Base-by-base conservation (phyloP, 2,888 invertebrate genomes). In the Macropis europaea region DNA sequence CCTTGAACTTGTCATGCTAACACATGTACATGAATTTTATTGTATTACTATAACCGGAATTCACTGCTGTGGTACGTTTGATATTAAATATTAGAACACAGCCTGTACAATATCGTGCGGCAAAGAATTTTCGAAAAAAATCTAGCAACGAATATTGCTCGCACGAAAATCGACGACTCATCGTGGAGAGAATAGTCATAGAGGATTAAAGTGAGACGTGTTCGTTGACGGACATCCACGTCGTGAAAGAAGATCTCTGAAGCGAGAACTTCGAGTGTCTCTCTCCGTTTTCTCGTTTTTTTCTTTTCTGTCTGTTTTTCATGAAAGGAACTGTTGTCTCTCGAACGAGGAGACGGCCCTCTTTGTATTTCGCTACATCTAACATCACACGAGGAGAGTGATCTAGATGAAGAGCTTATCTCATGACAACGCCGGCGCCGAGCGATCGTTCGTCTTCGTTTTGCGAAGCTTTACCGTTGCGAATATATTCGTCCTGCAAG, bases 391-490 rank as follows among this genome's bases (percentile, higher is more conserved):
- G 57, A 63, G 47, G 54, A 59, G 38, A 56, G 45, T 68, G 52
- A 74, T 75, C 72, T 81, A 81, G 56, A 66, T 61, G 68, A 77
- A 74, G 43, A 73, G 63, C 48, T 77, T 79, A 56, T 82, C 83
- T 87, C 86, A 90, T 87, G 87, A 89, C 71, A 90, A 82, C 32
- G 95, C 93, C 81, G 96, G 96, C 83, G 95, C 95, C 81, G 96
- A 95, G 85, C 96, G 94, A 91, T 96, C 96, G 90, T 96, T 95
- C 88, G 96, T 95, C 92, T 95, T 94, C 86, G 95, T 94, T 92
- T 96, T 96, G 90, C 96, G 93, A 90, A 96, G 93, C 92, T 96
- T 96, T 90, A 97, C 96, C 73, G 96, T 96, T 71, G 96, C 96
- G 90, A 96, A 97, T 90, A 95, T 95, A 90, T 95, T 96, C 87